Conservation (phyloP, 37 sponge, comb jelly and placozoan species). For the Haliclona indistincta region DNA sequence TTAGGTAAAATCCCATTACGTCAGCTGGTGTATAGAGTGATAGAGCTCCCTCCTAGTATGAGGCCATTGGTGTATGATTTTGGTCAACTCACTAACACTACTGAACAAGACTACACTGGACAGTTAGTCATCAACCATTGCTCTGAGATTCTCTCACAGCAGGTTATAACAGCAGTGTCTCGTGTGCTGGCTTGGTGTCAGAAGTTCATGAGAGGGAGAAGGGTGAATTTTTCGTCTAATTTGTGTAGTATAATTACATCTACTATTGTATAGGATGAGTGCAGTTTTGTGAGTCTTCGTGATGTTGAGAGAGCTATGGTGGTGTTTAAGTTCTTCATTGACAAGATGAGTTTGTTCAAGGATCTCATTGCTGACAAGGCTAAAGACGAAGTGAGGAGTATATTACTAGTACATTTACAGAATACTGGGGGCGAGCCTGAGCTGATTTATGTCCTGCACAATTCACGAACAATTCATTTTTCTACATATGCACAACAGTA, state of each 20-base stretch:
- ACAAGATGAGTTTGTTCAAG: slow-evolving; percentile 18
- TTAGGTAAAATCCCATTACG: slow-evolving; percentile 86
- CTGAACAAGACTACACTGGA: slow-evolving; percentile 46
- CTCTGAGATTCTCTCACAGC: neutral
- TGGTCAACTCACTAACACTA: slow-evolving; percentile 58
- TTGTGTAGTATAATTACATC: neutral
- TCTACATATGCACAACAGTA: no score
- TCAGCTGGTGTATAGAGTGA: slow-evolving; percentile 93
- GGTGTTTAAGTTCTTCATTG: slow-evolving; percentile 71
- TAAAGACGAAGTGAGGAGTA: neutral
- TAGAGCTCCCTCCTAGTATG: slow-evolving; percentile 93
- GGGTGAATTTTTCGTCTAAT: slow-evolving; percentile 9
- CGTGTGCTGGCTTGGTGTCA: slow-evolving; percentile 64
- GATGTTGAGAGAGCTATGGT: slow-evolving; percentile 88
- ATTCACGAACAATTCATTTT: no score
- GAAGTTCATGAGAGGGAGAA: slow-evolving; percentile 68
- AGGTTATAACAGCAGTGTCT: slow-evolving; percentile 21
- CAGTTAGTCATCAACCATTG: slow-evolving; percentile 65
- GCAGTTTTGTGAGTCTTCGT: slow-evolving; percentile 89
- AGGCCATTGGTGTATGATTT: slow-evolving; percentile 90
- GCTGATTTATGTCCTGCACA: no score
- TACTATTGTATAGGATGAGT: slow-evolving; percentile 68
- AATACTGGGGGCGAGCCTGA: no score
- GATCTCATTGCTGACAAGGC: slow-evolving; percentile 4
- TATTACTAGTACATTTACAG: no score